Evolutionary conservation across 1,140 invertebrate species (phyloP).

Genomic region (Drosophila hydei): DNA sequence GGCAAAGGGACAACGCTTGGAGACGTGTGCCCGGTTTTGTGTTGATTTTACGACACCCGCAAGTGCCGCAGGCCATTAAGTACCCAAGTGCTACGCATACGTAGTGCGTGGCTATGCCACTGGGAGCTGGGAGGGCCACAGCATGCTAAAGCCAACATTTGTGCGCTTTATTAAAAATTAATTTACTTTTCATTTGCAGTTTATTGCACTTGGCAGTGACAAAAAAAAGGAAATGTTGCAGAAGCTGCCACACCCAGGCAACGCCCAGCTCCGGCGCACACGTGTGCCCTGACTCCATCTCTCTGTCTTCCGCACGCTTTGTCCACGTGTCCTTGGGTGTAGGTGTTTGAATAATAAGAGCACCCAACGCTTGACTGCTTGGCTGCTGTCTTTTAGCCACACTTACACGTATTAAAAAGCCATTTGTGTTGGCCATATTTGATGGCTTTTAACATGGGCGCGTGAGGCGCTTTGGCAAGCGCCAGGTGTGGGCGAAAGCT

Average conservation of each 20-base stretch:
- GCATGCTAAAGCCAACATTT: conserved; percentile 43
- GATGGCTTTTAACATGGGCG: conserved; percentile 71
- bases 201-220: conserved; percentile 77
- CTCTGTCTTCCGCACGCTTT: too few species aligned
- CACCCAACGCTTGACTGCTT: conserved; percentile 3
- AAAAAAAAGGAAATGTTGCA: conserved; percentile 48
- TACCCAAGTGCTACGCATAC: conserved; percentile 63
- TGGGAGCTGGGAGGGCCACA: background rate
- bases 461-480: conserved; percentile 19
- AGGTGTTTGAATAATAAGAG: conserved; percentile 48
- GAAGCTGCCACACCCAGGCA: conserved; percentile 38
- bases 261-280: background rate
- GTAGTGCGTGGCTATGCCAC: conserved; percentile 27
- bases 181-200: conserved; percentile 81
- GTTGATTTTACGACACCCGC: conserved; percentile 79
- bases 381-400: conserved; percentile 46
- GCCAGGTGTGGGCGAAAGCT: conserved; percentile 24
- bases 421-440: conserved; percentile 77
- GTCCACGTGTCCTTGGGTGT: conserved; percentile 7
- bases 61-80: conserved; percentile 76
- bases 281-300: background rate
- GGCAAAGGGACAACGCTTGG: conserved; percentile 48
- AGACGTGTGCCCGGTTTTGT: conserved; percentile 26
- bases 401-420: conserved; percentile 80
- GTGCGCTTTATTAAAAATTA: conserved; percentile 79